Base-by-base conservation (phyloP, 2,113 vertebrate species). In the Chionomys nivalis region DNA sequence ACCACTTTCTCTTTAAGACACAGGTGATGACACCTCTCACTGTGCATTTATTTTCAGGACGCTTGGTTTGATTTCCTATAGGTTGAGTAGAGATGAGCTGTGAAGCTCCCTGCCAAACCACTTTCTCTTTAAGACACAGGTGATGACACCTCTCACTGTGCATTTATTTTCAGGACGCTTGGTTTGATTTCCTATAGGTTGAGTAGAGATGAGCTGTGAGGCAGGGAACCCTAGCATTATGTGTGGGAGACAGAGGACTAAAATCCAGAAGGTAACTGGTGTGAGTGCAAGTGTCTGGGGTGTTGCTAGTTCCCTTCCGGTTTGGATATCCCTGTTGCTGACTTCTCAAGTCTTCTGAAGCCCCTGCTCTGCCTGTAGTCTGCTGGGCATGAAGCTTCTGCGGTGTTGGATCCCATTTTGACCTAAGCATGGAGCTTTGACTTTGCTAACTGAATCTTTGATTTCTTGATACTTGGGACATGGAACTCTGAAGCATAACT, bases 151-250 rank as follows among this genome's bases (percentile, higher is more conserved):
- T 94, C 33, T 92, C n/a, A 58, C 66, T 92, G 14, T 76, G 87
- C 87, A 95, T 58, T 82, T 76, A 68, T n/a, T 79, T 52, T 94
- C 65, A 89, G 91, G 92, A 94, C 94, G 58, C 75, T 90, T 88
- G 94, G 58, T 96, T 96, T 97, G 94, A 87, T 94, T 95, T 95
- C 75, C 81, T 87, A 0, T 94, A 95, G 92, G 81, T 75, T 92
- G 76, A 94, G 76, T 96, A 97, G 95, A 97, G 88, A 87, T 92
- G 93, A 65, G n/a, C 90, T 94, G 11, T 89, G 89, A 95, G 95
- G 58, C 94, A 96, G 91, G 97, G 93, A 93, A 33, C 52, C 75
- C 78, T 94, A 92, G 76, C 39, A 33, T 96, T 88, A 49, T 90
- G n/a, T 96, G 81, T 19, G 94, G 92, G 94, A 92, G 86, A 94